Conservation (phyloP, 2,888 invertebrate genomes). For the Netelia melanura region DNA sequence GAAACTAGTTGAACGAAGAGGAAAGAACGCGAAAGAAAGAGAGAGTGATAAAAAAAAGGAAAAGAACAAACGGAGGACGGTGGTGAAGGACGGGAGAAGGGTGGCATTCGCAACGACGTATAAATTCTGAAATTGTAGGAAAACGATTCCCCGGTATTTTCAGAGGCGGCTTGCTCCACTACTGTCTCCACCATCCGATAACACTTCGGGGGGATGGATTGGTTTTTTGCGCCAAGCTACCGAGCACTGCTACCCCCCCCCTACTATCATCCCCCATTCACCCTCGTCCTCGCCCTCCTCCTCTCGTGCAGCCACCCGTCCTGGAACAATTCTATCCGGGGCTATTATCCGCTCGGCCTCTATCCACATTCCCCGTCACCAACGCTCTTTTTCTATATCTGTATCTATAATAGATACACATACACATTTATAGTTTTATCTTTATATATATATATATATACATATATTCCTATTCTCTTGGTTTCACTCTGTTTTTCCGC, state of each 20-base stretch:
- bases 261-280: not conserved
- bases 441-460: conserved; percentile 59
- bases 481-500: conserved; percentile 67
- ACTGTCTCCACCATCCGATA: conserved; percentile 80
- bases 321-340: conserved; percentile 81
- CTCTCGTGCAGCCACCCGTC: conserved; percentile 30
- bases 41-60: conserved; percentile 21
- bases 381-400: conserved; percentile 44
- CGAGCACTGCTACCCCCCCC: conserved; percentile 12
- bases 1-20: not conserved
- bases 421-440: conserved; percentile 50
- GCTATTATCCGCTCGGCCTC: conserved; percentile 78
- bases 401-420: not conserved
- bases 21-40: conserved; percentile 24
- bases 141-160: conserved; percentile 74
- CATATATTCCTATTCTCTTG: conserved; percentile 61
- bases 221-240: conserved; percentile 76
- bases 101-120: conserved; percentile 52
- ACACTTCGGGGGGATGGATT: conserved; percentile 79
- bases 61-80: conserved; percentile 26
- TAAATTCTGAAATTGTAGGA: conserved; percentile 70
- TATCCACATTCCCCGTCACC: conserved; percentile 61
- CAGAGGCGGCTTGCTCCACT: conserved; percentile 69
- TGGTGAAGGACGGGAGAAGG: conserved; percentile 9
- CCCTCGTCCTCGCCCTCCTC: not conserved